phyloP scores from a whole-genome alignment of 2,888 invertebrate species.

The Tachystola acroxantha region DNA sequence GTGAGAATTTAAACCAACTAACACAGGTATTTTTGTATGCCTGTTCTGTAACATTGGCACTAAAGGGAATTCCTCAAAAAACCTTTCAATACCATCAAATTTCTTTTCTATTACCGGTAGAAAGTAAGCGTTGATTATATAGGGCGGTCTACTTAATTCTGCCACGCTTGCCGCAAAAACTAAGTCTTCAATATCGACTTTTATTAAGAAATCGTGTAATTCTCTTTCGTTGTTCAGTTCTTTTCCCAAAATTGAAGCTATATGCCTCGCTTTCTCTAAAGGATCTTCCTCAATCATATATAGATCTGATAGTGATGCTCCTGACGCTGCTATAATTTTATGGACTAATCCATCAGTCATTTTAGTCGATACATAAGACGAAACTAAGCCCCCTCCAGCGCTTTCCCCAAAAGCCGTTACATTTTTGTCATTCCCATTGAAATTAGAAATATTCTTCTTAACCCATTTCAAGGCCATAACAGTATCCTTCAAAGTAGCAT shows the following conservation, averaged over 20 bases:
- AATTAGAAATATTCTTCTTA: conserved; percentile 42
- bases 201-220: conserved; percentile 38
- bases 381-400: conserved; percentile 44
- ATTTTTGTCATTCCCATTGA: conserved; percentile 53
- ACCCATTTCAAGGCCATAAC: conserved; percentile 60
- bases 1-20: conserved; percentile 39
- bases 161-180: conserved; percentile 35
- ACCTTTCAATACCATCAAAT: conserved; percentile 41
- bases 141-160: conserved; percentile 33
- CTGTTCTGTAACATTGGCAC: conserved; percentile 31
- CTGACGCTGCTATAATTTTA: conserved; percentile 55
- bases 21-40: conserved; percentile 41
- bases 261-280: conserved; percentile 36
- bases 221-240: conserved; percentile 27
- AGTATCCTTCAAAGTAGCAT: conserved; percentile 56
- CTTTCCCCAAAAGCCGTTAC: conserved; percentile 60
- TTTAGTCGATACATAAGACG: conserved; percentile 41
- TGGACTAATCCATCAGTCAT: conserved; percentile 46
- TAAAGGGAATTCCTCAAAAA: conserved; percentile 43
- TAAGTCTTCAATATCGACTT: conserved; percentile 43
- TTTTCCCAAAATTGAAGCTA: conserved; percentile 41
- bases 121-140: conserved; percentile 37
- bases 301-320: conserved; percentile 45
- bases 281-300: conserved; percentile 46
- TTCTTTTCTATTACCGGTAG: conserved; percentile 50